These are phyloP conservation scores for Drosophila aldrichi DNA, from an alignment of 2,888 invertebrate genomes.

Conservation along the genomic window DNA sequence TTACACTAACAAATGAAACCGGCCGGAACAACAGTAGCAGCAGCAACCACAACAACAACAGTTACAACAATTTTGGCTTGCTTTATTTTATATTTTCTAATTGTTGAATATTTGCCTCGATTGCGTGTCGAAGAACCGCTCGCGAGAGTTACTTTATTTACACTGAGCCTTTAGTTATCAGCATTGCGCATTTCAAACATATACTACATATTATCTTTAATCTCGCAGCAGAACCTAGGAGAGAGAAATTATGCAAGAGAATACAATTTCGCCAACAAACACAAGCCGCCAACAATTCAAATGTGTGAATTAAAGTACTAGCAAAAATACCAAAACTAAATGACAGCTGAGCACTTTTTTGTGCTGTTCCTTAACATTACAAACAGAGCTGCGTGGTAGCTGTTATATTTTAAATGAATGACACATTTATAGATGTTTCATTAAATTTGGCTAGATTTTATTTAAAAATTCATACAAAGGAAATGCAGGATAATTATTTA, in stretches of 20 bases:
- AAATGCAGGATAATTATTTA: neutral
- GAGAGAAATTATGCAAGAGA: slow-evolving; percentile 18
- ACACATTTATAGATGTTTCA: neutral
- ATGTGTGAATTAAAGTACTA: slow-evolving; percentile 11
- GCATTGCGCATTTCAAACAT: slow-evolving; percentile 48
- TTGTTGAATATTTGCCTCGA: slow-evolving; percentile 23
- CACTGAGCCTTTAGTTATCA: slow-evolving; percentile 68
- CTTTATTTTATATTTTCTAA: slow-evolving; percentile 26
- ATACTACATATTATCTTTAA: slow-evolving; percentile 33
- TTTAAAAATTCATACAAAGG: neutral
- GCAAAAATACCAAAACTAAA: neutral
- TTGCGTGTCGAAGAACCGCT: slow-evolving; percentile 52
- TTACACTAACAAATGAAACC: slow-evolving; percentile 33
- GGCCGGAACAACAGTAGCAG: slow-evolving; percentile 18
- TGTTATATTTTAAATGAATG: slow-evolving; percentile 5
- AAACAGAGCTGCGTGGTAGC: neutral
- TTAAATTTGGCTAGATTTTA: neutral
- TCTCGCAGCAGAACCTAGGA: slow-evolving; percentile 13
- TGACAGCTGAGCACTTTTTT: neutral
- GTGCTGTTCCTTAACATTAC: neutral
- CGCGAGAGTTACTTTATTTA: slow-evolving; percentile 71
- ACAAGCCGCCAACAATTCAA: slow-evolving; percentile 25
- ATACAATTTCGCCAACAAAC: slow-evolving; percentile 8
- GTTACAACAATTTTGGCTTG: slow-evolving; percentile 8
- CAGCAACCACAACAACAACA: slow-evolving; percentile 8